phyloP scores from a whole-genome alignment of 2,113 vertebrate genomes.

The Corvus hawaiiensis region DNA sequence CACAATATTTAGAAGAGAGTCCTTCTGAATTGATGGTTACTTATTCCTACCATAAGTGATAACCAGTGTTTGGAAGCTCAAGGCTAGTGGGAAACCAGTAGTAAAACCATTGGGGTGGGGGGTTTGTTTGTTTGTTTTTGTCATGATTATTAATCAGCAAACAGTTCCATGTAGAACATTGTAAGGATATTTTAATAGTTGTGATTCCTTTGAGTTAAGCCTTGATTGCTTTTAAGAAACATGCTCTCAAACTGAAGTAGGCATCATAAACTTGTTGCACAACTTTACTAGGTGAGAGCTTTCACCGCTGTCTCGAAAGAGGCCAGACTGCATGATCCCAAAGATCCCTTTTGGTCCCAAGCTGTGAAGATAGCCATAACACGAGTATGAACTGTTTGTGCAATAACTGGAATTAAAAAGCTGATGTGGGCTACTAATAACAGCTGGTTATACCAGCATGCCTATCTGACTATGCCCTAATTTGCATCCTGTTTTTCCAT shows the following conservation, averaged over 20 bases:
- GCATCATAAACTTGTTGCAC: background rate
- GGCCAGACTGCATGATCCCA: background rate
- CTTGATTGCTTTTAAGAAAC: background rate
- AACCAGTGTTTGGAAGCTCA: background rate
- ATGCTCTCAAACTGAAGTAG: background rate
- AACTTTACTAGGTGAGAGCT: background rate
- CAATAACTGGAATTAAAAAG: background rate
- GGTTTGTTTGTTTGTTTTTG: background rate
- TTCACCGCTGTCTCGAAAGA: background rate
- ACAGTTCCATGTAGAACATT: background rate
- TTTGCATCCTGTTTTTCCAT: conserved; percentile 4
- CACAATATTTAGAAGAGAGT: background rate
- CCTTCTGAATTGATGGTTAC: background rate
- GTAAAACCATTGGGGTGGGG: background rate
- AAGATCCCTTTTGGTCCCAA: background rate
- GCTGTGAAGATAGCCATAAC: background rate
- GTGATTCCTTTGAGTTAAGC: background rate
- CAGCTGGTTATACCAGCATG: background rate
- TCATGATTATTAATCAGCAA: background rate
- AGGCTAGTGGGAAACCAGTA: background rate
- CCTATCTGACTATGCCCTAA: background rate
- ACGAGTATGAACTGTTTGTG: background rate
- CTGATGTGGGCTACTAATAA: background rate
- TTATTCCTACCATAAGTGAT: background rate
- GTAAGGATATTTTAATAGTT: background rate